phyloP scores from a whole-genome alignment of 23 tunicate species.

The Ascidia mentula region DNA sequence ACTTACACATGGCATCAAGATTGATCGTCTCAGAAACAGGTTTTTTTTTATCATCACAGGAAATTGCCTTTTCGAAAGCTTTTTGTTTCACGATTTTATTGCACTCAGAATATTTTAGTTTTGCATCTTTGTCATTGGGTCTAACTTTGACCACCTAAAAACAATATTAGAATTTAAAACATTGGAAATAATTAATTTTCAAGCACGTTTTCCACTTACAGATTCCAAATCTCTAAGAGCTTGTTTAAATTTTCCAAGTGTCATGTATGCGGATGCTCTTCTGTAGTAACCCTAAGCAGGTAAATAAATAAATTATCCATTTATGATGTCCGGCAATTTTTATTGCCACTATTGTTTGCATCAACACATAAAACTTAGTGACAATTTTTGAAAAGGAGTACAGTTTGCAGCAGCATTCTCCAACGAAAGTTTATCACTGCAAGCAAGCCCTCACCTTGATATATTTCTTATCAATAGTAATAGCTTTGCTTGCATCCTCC shows the following conservation, averaged over 20 bases:
- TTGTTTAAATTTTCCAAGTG: slow-evolving; percentile 90
- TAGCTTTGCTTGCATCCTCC: slow-evolving; percentile 87
- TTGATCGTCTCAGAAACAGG: slow-evolving; percentile 74
- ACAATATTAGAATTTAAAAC: too few relatives aligned
- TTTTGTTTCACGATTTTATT: slow-evolving; percentile 96
- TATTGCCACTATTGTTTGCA: too few relatives aligned
- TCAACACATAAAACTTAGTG: too few relatives aligned
- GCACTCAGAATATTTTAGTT: slow-evolving; percentile 82
- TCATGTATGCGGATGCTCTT: slow-evolving; percentile 96
- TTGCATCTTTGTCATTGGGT: slow-evolving; percentile 83
- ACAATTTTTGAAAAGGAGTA: too few relatives aligned
- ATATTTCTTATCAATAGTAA: slow-evolving; percentile 65
- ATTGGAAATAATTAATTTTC: background rate
- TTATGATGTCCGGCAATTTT: too few relatives aligned
- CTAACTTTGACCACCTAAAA: slow-evolving; percentile 67
- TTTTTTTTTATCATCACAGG: slow-evolving; percentile 77
- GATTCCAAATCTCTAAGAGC: slow-evolving; percentile 95
- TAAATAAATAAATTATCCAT: too few relatives aligned
- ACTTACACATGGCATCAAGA: slow-evolving; percentile 78
- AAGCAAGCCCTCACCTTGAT: slow-evolving; percentile 66
- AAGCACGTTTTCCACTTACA: slow-evolving; percentile 21
- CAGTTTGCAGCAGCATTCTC: too few relatives aligned
- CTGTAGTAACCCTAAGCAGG: slow-evolving; percentile 97
- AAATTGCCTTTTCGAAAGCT: slow-evolving; percentile 96
- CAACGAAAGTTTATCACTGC: too few relatives aligned